Conservation (phyloP, 2,888 invertebrate genomes). For the Barypeithes pellucidus region DNA sequence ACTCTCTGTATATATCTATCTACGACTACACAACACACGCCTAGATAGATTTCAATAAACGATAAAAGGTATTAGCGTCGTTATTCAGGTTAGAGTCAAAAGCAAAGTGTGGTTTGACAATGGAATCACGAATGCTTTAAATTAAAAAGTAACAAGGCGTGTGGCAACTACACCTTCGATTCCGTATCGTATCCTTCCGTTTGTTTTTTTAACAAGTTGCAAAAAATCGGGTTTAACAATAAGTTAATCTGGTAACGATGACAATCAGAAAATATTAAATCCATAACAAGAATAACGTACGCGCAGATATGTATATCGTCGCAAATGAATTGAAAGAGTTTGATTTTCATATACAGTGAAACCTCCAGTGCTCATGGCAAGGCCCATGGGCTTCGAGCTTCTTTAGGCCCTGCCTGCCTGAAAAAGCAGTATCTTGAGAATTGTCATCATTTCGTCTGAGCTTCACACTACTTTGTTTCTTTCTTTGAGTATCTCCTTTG, state of each 20-base stretch:
- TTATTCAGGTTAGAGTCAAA: conserved; percentile 29
- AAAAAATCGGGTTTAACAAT: conserved; percentile 1
- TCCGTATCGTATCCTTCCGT: conserved; percentile 19
- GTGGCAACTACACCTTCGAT: conserved; percentile 11
- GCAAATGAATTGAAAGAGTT: too few relatives aligned
- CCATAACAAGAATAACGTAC: background rate
- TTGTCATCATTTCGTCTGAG: too few relatives aligned
- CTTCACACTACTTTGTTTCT: too few relatives aligned
- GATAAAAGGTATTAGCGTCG: conserved; percentile 28
- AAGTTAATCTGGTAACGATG: background rate
- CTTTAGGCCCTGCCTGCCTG: too few relatives aligned
- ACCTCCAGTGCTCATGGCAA: too few relatives aligned
- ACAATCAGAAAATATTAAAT: background rate
- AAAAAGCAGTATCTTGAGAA: too few relatives aligned
- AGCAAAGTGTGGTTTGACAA: conserved; percentile 26
- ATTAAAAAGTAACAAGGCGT: conserved; percentile 10
- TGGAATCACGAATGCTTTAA: conserved; percentile 4
- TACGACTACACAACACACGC: conserved; percentile 8
- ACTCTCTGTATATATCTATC: background rate
- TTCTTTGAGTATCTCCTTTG: too few relatives aligned
- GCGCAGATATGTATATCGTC: too few relatives aligned
- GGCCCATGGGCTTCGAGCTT: too few relatives aligned
- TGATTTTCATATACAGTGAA: too few relatives aligned
- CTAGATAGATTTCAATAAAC: conserved; percentile 2
- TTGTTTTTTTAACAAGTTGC: background rate